These are phyloP conservation scores for Patella pellucida DNA, from an alignment of 2,888 invertebrate species.

Conservation along the genomic window DNA sequence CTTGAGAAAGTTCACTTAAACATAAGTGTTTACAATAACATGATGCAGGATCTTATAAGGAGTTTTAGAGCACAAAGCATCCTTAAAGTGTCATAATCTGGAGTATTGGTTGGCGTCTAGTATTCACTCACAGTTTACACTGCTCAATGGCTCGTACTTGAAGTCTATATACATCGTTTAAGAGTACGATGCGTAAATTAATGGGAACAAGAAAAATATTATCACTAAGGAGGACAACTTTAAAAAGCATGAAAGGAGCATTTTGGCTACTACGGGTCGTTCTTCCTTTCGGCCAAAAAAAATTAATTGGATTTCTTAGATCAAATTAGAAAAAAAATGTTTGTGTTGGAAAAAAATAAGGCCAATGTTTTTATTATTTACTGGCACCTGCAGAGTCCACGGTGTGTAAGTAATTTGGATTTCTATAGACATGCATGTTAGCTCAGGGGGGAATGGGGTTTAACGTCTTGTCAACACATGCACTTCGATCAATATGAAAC, in stretches of 20 bases:
- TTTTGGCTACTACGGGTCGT: neutral
- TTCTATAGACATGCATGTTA: too few species aligned
- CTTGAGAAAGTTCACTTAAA: constrained; percentile 12
- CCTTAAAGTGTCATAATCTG: constrained; percentile 11
- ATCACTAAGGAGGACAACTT: neutral
- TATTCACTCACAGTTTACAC: neutral
- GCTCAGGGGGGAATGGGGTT: too few species aligned
- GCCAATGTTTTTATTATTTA: too few species aligned
- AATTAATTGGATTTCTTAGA: constrained; percentile 4
- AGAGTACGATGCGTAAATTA: neutral
- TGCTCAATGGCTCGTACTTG: neutral
- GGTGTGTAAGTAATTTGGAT: too few species aligned
- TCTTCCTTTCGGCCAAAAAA: constrained; percentile 5
- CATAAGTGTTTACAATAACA: constrained; percentile 11
- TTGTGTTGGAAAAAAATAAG: too few species aligned
- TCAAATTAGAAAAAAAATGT: too few species aligned
- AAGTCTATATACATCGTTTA: neutral
- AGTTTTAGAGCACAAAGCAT: constrained; percentile 6
- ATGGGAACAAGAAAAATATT: constrained; percentile 3
- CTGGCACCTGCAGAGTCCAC: too few species aligned
- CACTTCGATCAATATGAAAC: too few species aligned
- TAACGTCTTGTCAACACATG: too few species aligned
- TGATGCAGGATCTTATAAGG: constrained; percentile 2
- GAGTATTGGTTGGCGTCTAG: constrained; percentile 7
- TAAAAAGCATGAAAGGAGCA: neutral